Evolutionary conservation across 2,888 invertebrate species (phyloP).

Genomic region (Noctua pronuba): DNA sequence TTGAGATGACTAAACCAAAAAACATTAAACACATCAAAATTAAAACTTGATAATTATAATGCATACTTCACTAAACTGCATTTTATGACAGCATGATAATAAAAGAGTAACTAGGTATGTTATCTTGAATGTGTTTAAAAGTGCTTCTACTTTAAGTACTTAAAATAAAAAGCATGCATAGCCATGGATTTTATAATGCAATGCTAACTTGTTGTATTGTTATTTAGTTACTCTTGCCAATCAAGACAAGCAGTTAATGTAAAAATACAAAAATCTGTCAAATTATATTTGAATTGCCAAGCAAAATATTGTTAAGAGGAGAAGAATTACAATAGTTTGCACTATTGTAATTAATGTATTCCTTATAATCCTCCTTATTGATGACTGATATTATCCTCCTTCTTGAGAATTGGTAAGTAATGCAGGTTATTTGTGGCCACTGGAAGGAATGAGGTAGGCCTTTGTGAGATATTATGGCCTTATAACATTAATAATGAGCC

Average conservation of each 20-base stretch:
- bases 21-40: neutral
- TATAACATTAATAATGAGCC: neutral
- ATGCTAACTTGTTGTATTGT: neutral
- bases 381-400: neutral
- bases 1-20: neutral
- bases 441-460: neutral
- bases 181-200: neutral
- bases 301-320: neutral
- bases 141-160: neutral
- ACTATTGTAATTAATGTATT: too few relatives aligned
- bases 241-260: neutral
- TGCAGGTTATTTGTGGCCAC: neutral
- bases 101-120: neutral
- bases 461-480: neutral
- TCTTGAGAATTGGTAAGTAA: neutral
- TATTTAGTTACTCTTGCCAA: neutral
- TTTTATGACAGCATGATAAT: neutral
- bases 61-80: neutral
- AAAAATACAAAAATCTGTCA: too few relatives aligned
- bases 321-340: too few relatives aligned
- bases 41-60: neutral
- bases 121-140: neutral
- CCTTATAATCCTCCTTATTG: neutral
- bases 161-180: neutral
- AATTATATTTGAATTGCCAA: neutral